phyloP scores from a whole-genome alignment of 1,140 invertebrate genomes.

The Tetragonula clypearis region DNA sequence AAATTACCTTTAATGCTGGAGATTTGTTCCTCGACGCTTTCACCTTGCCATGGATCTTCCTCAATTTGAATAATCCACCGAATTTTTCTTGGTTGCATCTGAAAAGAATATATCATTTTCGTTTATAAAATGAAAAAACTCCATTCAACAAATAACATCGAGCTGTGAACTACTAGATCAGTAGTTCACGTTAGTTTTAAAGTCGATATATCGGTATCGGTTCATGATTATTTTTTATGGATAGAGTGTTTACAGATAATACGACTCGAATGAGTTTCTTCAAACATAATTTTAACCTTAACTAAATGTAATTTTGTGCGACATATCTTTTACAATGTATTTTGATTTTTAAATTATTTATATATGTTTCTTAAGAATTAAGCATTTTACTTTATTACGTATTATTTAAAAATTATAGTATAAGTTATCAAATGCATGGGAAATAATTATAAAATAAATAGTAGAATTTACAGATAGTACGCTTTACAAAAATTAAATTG shows the following conservation, averaged over 20 bases:
- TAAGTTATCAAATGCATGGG: neutral
- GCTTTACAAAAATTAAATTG: neutral
- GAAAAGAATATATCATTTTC: neutral
- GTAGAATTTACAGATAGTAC: neutral
- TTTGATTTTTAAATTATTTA: neutral
- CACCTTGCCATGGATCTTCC: slow-evolving; percentile 76
- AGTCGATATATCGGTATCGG: slow-evolving; percentile 44
- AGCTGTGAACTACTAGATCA: slow-evolving; percentile 49
- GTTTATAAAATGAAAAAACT: neutral
- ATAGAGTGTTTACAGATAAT: slow-evolving; percentile 53
- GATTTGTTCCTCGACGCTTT: slow-evolving; percentile 82
- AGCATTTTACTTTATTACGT: neutral
- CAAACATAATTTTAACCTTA: slow-evolving; percentile 8
- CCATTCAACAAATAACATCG: neutral
- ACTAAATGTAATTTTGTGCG: too few species aligned
- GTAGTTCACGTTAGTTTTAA: slow-evolving; percentile 50
- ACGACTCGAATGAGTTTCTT: slow-evolving; percentile 19
- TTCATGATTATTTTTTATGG: slow-evolving; percentile 61
- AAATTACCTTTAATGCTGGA: slow-evolving; percentile 81
- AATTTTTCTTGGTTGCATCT: slow-evolving; percentile 77
- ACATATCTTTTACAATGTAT: neutral
- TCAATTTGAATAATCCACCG: slow-evolving; percentile 82
- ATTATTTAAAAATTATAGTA: neutral
- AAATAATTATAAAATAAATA: neutral
- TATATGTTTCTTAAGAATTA: neutral